Base-by-base conservation (phyloP, 2,113 vertebrate genomes). In the Mormyrus iriodes region DNA sequence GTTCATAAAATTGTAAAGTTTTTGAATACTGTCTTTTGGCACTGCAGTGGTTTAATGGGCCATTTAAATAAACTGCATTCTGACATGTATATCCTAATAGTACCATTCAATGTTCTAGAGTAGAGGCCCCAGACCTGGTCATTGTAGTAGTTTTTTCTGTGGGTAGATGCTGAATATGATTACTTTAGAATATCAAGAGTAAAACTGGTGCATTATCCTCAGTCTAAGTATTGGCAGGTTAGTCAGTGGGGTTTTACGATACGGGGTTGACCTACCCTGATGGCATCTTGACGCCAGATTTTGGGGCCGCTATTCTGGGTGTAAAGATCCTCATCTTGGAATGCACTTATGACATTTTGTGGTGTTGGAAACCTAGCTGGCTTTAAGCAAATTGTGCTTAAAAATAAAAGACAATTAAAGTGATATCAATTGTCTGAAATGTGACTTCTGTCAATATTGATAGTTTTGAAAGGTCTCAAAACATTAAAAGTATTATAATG, bases 11-110 rank as follows among this genome's bases (percentile, higher is more conserved):
- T 31, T 88, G 24, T 61, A 24, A n/a, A 51, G 87, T 15, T 73
- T 39, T 17, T 31, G 24, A 42, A 24, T 27, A 73, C 61, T 17
- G 12, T 42, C 27, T 73, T 88, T 15, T 88, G 27, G 46, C 65
- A 52, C 42, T 88, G 55, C 84, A 27, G 19, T 86, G 24, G 21
- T 51, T 83, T 83, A 24, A 83, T 42, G 84, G 84, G 9, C 27
- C 42, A 46, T 17, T 86, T 86, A 17, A n/a, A 48, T 86, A 86
- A 86, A 35, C 49, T 12, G 35, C 85, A 52, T 52, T 86, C 48
- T 86, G 89, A 65, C 65, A 86, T 42, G 88, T 89, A 89, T 58
- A 44, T 48, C 82, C 39, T 46, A 79, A 79, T 19, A 7, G 15
- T 42, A 42, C 73, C 35, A 76, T 42, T 79, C 73, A 19, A 42